phyloP scores from a whole-genome alignment of 2,888 invertebrate species.

The Leptura quadrifasciata region DNA sequence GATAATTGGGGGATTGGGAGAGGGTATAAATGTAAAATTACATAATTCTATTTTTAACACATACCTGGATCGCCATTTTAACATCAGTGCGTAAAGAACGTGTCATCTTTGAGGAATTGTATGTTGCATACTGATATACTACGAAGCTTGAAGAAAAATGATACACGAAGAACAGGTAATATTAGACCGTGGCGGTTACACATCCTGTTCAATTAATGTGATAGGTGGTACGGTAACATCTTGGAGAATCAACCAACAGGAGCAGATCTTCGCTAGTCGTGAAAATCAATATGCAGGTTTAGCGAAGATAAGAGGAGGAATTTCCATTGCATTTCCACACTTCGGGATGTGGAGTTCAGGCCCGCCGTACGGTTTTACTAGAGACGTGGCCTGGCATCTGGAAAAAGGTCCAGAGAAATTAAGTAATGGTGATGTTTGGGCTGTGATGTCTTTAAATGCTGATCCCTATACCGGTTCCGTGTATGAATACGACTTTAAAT shows the following conservation, averaged over 20 bases:
- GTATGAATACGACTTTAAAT: conserved; percentile 95
- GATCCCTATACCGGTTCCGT: conserved; percentile 93
- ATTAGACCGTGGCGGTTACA: conserved; percentile 44
- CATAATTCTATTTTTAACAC: too few relatives aligned
- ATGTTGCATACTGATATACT: too few relatives aligned
- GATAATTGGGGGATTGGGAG: too few relatives aligned
- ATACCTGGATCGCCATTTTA: too few relatives aligned
- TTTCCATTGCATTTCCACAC: conserved; percentile 97
- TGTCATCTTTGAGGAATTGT: too few relatives aligned
- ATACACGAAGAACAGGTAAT: conserved; percentile 33
- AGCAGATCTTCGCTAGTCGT: conserved; percentile 81
- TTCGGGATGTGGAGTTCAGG: conserved; percentile 97
- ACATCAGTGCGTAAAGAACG: too few relatives aligned
- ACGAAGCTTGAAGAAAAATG: not conserved
- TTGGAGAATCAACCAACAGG: conserved; percentile 57
- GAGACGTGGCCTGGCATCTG: conserved; percentile 93
- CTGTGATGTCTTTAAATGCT: conserved; percentile 93
- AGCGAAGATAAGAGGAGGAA: conserved; percentile 96
- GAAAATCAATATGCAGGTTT: conserved; percentile 97
- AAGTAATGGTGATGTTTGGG: conserved; percentile 93
- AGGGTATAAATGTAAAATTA: too few relatives aligned
- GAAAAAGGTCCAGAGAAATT: conserved; percentile 92
- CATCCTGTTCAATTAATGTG: conserved; percentile 58
- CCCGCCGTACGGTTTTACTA: conserved; percentile 97
- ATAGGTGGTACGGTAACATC: conserved; percentile 60